A percentile compares a stretch with the other conserved stretches of the same genome.
Conservation (phyloP, 92 coral and sea anemone genomes). For the Palythoa grandis region DNA sequence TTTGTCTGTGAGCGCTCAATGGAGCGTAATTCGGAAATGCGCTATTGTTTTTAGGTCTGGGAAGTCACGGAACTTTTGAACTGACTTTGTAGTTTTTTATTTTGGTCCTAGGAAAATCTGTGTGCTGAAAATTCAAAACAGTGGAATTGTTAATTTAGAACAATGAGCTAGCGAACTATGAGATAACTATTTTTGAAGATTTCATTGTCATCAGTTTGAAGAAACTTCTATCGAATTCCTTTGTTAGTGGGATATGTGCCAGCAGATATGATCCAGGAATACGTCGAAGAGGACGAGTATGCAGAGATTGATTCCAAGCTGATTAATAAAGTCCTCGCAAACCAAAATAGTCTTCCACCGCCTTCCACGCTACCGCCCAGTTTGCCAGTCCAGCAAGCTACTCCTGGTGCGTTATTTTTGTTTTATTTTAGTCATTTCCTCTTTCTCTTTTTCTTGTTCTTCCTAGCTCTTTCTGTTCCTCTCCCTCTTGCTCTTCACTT, state of each 20-base stretch:
- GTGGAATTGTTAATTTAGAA: too few species aligned
- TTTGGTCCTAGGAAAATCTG: too few species aligned
- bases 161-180: too few species aligned
- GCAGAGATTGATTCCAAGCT: constrained; percentile 36
- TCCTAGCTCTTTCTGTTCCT: not conserved
- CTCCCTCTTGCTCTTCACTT: not conserved
- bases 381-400: constrained; percentile 6
- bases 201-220: too few species aligned
- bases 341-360: constrained; percentile 13
- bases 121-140: too few species aligned
- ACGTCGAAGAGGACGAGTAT: constrained; percentile 33
- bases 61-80: too few species aligned
- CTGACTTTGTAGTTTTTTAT: too few species aligned
- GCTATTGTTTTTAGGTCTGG: too few species aligned
- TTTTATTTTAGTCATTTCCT: not conserved
- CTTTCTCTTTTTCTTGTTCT: too few species aligned
- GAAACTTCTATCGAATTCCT: not conserved
- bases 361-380: constrained; percentile 12
- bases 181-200: too few species aligned
- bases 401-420: not conserved
- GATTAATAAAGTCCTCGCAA: constrained; percentile 17
- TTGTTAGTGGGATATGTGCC: constrained; percentile 27
- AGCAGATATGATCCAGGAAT: constrained; percentile 22
- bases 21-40: too few species aligned
- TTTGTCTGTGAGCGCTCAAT: too few species aligned